Percentiles rank a stretch among this genome's conserved stretches.
phyloP scores from a whole-genome alignment of 1,140 invertebrate species.

The Anadara kagoshimensis region DNA sequence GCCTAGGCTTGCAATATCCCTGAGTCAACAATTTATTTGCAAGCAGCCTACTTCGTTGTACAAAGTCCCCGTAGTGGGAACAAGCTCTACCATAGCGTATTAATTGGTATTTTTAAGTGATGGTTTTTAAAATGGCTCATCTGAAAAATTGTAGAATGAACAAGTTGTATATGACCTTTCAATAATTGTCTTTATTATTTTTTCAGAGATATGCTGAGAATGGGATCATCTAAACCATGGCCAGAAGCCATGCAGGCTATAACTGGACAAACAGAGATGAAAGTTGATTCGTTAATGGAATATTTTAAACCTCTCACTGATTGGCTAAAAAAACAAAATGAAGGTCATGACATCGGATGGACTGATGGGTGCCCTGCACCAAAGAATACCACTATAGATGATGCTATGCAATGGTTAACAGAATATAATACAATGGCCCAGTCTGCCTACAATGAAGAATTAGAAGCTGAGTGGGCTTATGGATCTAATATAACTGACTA shows the following conservation, averaged over 20 bases:
- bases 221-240: slow-evolving; percentile 88
- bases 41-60: no score
- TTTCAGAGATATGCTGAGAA: slow-evolving; percentile 82
- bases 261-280: slow-evolving; percentile 84
- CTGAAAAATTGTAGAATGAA: not conserved
- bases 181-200: not conserved
- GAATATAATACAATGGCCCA: slow-evolving; percentile 36
- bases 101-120: not conserved
- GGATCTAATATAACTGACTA: slow-evolving; percentile 53
- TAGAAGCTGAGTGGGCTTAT: slow-evolving; percentile 52
- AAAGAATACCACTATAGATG: slow-evolving; percentile 6
- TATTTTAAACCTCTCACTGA: slow-evolving; percentile 77
- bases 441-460: slow-evolving; percentile 6
- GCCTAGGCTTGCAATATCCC: no score
- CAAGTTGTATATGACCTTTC: not conserved
- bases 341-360: slow-evolving; percentile 41
- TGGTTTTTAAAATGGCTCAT: not conserved
- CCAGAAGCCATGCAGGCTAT: slow-evolving; percentile 86
- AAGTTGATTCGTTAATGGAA: slow-evolving; percentile 78
- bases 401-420: slow-evolving; percentile 40
- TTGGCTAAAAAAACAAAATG: slow-evolving; percentile 79
- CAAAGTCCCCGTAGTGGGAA: no score
- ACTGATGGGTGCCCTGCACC: slow-evolving; percentile 34
- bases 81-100: not conserved
- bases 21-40: no score